phyloP scores from a whole-genome alignment of 2,113 vertebrate species.

The Rhodinocichla rosea region DNA sequence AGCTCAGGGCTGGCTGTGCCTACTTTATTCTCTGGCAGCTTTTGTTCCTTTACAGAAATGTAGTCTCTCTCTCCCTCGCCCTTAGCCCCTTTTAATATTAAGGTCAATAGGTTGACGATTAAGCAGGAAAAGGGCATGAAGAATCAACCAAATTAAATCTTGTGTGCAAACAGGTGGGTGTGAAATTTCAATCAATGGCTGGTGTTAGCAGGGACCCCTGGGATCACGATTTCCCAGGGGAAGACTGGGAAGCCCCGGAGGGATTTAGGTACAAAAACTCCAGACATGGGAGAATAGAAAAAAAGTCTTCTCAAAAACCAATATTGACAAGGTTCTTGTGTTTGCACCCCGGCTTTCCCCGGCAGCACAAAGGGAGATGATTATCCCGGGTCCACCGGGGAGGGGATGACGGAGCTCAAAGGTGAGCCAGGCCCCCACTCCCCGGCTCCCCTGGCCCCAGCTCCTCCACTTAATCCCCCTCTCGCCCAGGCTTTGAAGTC shows the following conservation, averaged over 20 bases:
- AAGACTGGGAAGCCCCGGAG: neutral
- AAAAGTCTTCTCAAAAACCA: slow-evolving; percentile 56
- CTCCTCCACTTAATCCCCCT: slow-evolving; percentile 9
- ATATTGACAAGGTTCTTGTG: neutral
- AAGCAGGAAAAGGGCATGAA: slow-evolving; percentile 61
- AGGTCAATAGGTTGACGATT: slow-evolving; percentile 43
- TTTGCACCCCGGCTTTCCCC: slow-evolving; percentile 23
- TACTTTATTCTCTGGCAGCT: slow-evolving; percentile 9
- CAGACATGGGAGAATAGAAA: slow-evolving; percentile 22
- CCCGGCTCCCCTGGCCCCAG: neutral
- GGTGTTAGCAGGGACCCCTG: neutral
- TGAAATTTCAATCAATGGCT: slow-evolving; percentile 29
- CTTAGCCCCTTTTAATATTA: slow-evolving; percentile 55
- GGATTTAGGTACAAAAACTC: slow-evolving; percentile 39
- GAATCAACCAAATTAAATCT: slow-evolving; percentile 50
- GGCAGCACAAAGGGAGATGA: neutral
- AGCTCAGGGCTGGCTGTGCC: slow-evolving; percentile 10
- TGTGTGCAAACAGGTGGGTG: slow-evolving; percentile 51
- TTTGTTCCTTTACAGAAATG: slow-evolving; percentile 27
- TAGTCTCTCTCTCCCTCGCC: neutral
- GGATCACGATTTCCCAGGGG: slow-evolving; percentile 14
- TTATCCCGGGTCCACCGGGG: neutral
- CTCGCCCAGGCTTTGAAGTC: slow-evolving; percentile 30
- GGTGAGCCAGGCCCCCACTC: neutral
- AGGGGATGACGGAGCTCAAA: neutral